Evolutionary conservation across 23 tunicate genomes (phyloP), one percentile per base, ranked within the genome.

Genomic region (Halocynthia aurantium): DNA sequence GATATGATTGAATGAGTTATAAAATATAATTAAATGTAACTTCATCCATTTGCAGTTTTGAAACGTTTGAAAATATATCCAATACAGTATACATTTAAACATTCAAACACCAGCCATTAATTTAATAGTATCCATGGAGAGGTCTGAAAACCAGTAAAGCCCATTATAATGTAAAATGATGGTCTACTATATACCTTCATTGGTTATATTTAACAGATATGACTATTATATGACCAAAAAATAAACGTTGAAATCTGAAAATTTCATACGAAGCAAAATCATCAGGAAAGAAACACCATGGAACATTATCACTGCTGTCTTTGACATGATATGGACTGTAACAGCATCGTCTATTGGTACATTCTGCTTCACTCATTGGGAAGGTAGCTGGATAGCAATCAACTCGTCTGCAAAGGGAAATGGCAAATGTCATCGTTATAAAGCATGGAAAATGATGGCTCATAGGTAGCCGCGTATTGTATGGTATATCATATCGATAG

Each of bases 201-300:
- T 31, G 44, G 44, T 31, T 31, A 31, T 31, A 0, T 31, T 31
- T 31, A 31, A 31, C 44, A 31, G 44, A 31, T 31, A 31, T 31
- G 44, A 31, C 44, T 31, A 4, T 31, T 31, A 31, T 5, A 9
- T 69, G 10, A 69, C 57, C 0, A 8, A 69, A 5, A 13, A 55
- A 12, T 22, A 53, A 9, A 84, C 90, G 6, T 52, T 76, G 6
- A 84, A 72, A 8, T 74, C 64, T 0, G 90, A 53, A n/a, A 50
- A 85, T 61, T 10, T 61, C 22, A 57, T 91, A 91, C 8, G 86
- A 22, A 6, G 84, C 54, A 61, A 86, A 92, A 70, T 92, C 76
- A 15, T 73, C 52, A 31, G 98, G 92, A 68, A 72, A 92, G 69
- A 66, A 92, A 61, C 98, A 92, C 98, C 98, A 92, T 49, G 98